Percentiles rank a stretch among this genome's conserved stretches.
Conservation (phyloP, 2,888 invertebrate species). For the Drosophila longiperda region DNA sequence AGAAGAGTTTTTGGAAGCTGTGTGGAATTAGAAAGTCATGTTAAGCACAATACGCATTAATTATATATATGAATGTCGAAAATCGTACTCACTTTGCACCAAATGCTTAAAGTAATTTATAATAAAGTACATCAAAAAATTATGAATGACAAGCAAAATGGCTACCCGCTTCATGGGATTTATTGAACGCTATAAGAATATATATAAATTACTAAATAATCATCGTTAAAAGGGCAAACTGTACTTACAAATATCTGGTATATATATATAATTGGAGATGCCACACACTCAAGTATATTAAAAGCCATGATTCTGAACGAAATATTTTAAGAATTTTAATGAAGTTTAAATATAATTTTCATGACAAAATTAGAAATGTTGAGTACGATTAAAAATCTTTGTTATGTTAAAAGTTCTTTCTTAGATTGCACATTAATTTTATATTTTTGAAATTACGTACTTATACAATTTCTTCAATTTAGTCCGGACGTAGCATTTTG, state of each 20-base stretch:
- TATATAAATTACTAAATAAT: neutral
- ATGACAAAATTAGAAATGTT: constrained; percentile 18
- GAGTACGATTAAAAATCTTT: neutral
- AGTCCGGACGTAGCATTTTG: constrained; percentile 29
- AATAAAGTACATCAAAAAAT: constrained; percentile 48
- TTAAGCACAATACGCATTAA: neutral
- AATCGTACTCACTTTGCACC: constrained; percentile 46
- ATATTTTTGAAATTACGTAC: too few relatives aligned
- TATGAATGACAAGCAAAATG: constrained; percentile 46
- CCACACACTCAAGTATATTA: constrained; percentile 40
- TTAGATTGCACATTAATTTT: neutral
- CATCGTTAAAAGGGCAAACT: neutral
- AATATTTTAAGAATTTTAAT: constrained; percentile 12
- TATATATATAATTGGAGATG: constrained; percentile 24
- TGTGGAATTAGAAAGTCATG: neutral
- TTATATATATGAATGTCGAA: neutral
- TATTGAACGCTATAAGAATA: constrained; percentile 32
- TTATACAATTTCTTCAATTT: constrained; percentile 3
- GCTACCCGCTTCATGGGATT: constrained; percentile 49
- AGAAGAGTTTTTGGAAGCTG: constrained; percentile 44
- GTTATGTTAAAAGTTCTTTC: neutral
- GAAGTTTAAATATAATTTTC: neutral
- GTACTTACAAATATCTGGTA: constrained; percentile 31
- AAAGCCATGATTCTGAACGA: constrained; percentile 33
- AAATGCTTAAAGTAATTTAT: constrained; percentile 62